These are phyloP conservation scores for Synanthedon vespiformis DNA, from an alignment of 2,888 invertebrate species.

Conservation along the genomic window DNA sequence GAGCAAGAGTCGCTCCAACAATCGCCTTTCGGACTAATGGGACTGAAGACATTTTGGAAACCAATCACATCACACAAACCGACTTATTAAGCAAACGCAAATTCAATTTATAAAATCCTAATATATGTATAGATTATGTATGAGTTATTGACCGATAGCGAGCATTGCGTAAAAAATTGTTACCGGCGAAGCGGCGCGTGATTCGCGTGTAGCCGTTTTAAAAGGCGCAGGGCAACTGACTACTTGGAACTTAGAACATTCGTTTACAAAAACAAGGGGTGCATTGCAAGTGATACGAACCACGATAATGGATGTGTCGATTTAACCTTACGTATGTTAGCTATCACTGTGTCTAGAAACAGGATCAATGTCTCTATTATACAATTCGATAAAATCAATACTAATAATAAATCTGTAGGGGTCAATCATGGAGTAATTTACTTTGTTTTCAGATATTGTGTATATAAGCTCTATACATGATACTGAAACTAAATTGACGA, in stretches of 20 bases:
- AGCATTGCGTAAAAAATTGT: neutral
- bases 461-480: too few species aligned
- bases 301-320: neutral
- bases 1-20: slow-evolving; percentile 46
- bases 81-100: neutral
- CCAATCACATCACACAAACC: neutral
- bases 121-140: neutral
- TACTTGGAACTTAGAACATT: neutral
- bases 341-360: too few species aligned
- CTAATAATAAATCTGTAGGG: too few species aligned
- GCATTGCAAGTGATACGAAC: neutral
- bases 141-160: neutral
- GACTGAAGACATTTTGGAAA: slow-evolving; percentile 38
- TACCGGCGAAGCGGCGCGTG: slow-evolving; percentile 12
- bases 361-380: too few species aligned
- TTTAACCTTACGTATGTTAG: too few species aligned
- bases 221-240: slow-evolving; percentile 19
- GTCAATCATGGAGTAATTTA: too few species aligned
- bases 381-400: too few species aligned
- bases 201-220: slow-evolving; percentile 21
- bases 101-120: neutral
- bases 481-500: too few species aligned
- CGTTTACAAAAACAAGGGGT: neutral
- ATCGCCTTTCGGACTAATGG: slow-evolving; percentile 56
- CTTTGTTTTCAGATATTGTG: too few species aligned